These are phyloP conservation scores for Neodiprion lecontei DNA, from an alignment of 1,140 invertebrate species.

Conservation along the genomic window DNA sequence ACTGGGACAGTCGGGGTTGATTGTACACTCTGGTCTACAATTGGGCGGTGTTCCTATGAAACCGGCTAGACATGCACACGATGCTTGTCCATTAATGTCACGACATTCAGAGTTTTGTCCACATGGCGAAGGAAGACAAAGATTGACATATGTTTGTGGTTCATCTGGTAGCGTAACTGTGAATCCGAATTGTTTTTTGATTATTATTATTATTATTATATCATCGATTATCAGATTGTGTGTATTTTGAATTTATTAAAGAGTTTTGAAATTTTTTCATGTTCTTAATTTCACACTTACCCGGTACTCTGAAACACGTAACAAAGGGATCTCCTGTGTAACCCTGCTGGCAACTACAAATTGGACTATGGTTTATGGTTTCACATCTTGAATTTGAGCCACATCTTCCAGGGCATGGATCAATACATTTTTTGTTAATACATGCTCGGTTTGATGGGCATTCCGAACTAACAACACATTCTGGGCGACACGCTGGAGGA, in stretches of 20 bases:
- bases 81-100: slow-evolving; percentile 66
- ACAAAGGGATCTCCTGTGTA: slow-evolving; percentile 78
- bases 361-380: slow-evolving; percentile 77
- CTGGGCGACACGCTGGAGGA: slow-evolving; percentile 55
- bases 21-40: slow-evolving; percentile 71
- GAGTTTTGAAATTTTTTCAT: slow-evolving; percentile 15
- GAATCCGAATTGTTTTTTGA: background rate
- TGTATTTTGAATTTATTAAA: too few species aligned
- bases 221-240: background rate
- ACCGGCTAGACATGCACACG: slow-evolving; percentile 71
- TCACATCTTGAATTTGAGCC: slow-evolving; percentile 69
- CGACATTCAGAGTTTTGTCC: slow-evolving; percentile 72
- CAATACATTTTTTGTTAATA: slow-evolving; percentile 73
- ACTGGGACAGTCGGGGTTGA: slow-evolving; percentile 70
- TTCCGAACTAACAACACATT: slow-evolving; percentile 74
- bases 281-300: slow-evolving; percentile 52
- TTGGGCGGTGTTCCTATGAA: slow-evolving; percentile 76
- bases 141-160: slow-evolving; percentile 44
- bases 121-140: slow-evolving; percentile 72
- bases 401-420: slow-evolving; percentile 77
- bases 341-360: slow-evolving; percentile 74
- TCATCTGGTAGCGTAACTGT: slow-evolving; percentile 29
- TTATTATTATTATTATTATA: background rate
- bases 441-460: slow-evolving; percentile 72
- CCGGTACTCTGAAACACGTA: slow-evolving; percentile 66